Percentiles rank a stretch among this genome's conserved stretches.
phyloP scores from a whole-genome alignment of 1,140 invertebrate genomes.

The Agraylea sexmaculata region DNA sequence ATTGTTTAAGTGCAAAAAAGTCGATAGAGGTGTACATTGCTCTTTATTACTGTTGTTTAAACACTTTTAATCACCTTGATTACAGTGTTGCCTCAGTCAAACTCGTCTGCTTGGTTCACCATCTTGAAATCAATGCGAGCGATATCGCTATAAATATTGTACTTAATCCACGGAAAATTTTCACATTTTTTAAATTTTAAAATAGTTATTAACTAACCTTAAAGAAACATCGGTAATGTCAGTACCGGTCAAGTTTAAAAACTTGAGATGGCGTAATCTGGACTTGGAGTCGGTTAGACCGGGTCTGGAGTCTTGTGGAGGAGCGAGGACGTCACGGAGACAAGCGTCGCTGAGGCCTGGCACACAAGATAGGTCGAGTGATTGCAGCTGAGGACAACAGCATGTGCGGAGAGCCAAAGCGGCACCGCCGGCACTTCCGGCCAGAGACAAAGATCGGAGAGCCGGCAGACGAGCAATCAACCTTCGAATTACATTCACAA shows the following conservation, averaged over 20 bases:
- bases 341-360: conserved; percentile 66
- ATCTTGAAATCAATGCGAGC: neutral
- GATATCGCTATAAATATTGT: neutral
- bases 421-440: conserved; percentile 67
- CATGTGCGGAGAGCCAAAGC: conserved; percentile 72
- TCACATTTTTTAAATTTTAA: conserved; percentile 3
- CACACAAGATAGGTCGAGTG: conserved; percentile 56
- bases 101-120: neutral
- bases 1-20: no score
- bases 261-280: conserved; percentile 62
- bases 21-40: no score
- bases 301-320: conserved; percentile 72
- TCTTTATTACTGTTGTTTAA: no score
- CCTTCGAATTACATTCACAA: conserved; percentile 23
- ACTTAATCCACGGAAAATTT: conserved; percentile 1
- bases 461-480: conserved; percentile 72
- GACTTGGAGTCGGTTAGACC: conserved; percentile 73
- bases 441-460: conserved; percentile 64
- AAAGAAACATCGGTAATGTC: conserved; percentile 82
- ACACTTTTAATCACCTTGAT: no score
- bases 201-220: no score
- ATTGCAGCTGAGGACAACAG: conserved; percentile 66
- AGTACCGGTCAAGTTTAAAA: conserved; percentile 69
- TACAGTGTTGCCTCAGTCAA: neutral
- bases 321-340: conserved; percentile 69